Conservation (phyloP, 2,113 vertebrate genomes). For the Onychorhynchus coronatus region DNA sequence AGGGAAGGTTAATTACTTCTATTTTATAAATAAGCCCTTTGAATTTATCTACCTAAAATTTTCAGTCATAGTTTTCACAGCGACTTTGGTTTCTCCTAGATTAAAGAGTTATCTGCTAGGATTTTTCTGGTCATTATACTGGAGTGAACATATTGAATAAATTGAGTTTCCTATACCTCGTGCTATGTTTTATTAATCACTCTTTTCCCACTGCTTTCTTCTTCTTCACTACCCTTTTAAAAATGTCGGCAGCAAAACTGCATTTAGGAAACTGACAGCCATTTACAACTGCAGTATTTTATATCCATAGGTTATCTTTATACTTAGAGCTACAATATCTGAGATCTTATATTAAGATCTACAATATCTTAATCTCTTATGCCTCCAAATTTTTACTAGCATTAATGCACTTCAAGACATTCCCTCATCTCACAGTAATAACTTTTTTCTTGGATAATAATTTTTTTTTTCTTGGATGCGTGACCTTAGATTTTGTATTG, state of each 20-base stretch:
- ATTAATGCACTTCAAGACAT: background rate
- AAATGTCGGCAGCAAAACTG: background rate
- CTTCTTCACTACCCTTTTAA: background rate
- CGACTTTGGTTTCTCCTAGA: background rate
- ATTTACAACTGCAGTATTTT: background rate
- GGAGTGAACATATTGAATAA: background rate
- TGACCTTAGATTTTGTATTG: background rate
- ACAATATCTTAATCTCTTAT: background rate
- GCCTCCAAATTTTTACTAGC: background rate
- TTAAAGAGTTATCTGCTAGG: background rate
- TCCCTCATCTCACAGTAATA: background rate
- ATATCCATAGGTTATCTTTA: background rate
- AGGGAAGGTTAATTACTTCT: background rate
- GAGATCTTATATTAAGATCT: background rate
- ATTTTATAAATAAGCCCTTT: background rate
- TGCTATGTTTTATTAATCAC: background rate
- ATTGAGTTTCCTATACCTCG: background rate
- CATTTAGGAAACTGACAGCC: background rate
- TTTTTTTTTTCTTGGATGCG: background rate
- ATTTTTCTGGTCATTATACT: background rate
- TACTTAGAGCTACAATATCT: background rate
- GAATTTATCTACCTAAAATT: background rate
- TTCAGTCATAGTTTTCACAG: background rate
- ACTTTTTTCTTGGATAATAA: background rate
- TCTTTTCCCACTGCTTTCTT: background rate